These are phyloP conservation scores for Pelecanoides urinatrix DNA, from an alignment of 2,113 vertebrate genomes.

Conservation along the genomic window DNA sequence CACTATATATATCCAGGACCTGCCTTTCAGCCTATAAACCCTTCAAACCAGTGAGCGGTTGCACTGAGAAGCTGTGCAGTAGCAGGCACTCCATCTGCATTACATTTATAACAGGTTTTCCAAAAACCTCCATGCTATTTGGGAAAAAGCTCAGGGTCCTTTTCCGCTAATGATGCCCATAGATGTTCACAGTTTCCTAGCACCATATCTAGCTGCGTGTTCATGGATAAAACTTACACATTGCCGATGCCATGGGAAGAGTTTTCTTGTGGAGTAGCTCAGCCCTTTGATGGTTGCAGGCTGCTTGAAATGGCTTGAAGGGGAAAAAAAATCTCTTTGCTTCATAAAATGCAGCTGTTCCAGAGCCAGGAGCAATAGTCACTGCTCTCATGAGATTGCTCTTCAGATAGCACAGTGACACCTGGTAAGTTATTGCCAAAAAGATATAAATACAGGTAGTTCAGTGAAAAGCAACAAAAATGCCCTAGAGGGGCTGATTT, in stretches of 20 bases:
- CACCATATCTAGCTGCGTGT: background rate
- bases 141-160: background rate
- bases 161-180: background rate
- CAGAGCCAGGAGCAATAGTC: background rate
- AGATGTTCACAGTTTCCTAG: background rate
- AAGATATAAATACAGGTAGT: background rate
- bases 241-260: fast-evolving
- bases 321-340: background rate
- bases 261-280: background rate
- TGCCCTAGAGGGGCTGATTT: background rate
- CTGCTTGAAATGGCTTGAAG: background rate
- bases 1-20: background rate
- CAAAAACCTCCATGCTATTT: background rate
- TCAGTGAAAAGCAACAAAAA: background rate
- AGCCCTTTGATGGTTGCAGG: background rate
- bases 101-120: background rate
- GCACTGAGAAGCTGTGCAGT: background rate
- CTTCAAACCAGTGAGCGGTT: background rate
- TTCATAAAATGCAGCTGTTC: background rate
- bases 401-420: background rate
- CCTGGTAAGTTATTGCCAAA: background rate
- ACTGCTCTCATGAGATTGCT: background rate
- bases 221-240: background rate
- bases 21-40: background rate
- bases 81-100: background rate